Evolutionary conservation across 2,113 vertebrate genomes (phyloP).

Genomic region (Perca flavescens): DNA sequence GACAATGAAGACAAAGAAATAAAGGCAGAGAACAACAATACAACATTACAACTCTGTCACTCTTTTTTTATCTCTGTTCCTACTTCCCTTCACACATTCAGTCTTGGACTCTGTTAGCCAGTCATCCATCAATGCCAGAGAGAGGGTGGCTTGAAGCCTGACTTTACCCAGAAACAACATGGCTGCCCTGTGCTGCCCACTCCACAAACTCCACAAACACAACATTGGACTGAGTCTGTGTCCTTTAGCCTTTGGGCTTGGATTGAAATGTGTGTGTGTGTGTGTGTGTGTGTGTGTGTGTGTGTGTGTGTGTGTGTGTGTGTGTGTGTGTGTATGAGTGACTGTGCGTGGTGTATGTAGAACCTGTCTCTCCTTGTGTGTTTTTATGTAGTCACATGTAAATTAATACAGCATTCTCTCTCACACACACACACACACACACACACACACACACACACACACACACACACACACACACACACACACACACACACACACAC

Average conservation of each 20-base stretch:
- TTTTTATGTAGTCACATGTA: constrained; percentile 11
- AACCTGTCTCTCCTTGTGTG: background rate
- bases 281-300: constrained; percentile 1
- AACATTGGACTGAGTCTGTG: constrained; percentile 56
- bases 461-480: constrained; percentile 12
- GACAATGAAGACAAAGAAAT: constrained; percentile 1
- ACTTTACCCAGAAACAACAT: constrained; percentile 73
- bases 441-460: constrained; percentile 9
- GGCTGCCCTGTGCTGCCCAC: constrained; percentile 59
- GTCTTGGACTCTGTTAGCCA: constrained; percentile 51
- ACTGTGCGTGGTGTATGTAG: background rate
- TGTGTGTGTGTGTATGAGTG: background rate
- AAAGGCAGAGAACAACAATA: constrained; percentile 12
- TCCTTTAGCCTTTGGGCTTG: constrained; percentile 67
- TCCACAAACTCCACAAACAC: constrained; percentile 58
- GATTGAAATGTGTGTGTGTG: constrained; percentile 31
- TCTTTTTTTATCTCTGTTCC: constrained; percentile 10
- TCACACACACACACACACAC: too few species aligned
- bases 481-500: constrained; percentile 16
- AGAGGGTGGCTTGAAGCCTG: constrained; percentile 60
- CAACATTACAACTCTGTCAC: background rate
- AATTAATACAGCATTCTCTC: constrained; percentile 17
- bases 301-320: background rate
- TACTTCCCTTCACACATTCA: constrained; percentile 56
- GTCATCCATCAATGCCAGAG: constrained; percentile 70